Evolutionary conservation across 37 sponge, comb jelly and placozoan genomes (phyloP), one percentile per base, ranked within the genome.

Genomic region (Hexactinellida sp.): DNA sequence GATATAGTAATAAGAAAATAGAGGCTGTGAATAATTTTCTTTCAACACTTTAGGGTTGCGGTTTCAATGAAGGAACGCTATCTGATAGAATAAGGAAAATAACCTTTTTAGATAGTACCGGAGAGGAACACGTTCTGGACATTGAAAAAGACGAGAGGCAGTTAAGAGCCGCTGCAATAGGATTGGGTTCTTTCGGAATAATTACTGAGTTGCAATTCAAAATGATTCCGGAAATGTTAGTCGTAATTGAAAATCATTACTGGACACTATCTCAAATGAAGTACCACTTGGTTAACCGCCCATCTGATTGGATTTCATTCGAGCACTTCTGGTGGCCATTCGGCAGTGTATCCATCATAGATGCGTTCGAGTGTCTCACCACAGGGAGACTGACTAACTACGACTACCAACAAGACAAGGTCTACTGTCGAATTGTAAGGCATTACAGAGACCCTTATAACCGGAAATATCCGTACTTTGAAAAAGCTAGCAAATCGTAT

Each of bases 281-380:
- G 76, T 63, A 25, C 3, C 76, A 63, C 34, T 23, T 63, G 5
- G 32, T 21, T 10, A 63, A 63, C 30, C 76, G 30, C 13, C 76
- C 76, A 10, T 21, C 5, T 63, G 76, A 63, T 63, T 63, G 76
- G 76, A 63, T 63, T 25, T 63, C 76, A 25, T 63, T 63, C 30
- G 76, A 63, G 30, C 76, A 63, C 13, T 63, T 21, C 30, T 63
- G 76, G 76, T 63, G 76, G 76, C 76, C 76, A 63, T 63, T 63
- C 34, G 76, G 76, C 3, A 63, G 76, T 63, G 76, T 63, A 10
- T 63, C 76, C 3, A 3, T 63, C 3, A 23, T 3, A 3, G 76
- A 63, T 63, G 76, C 76, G 5, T 63, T 63, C 76, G 19, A 63
- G 13, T 63, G 76, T 28, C 3, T 63, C 1, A n/a, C 13, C 3